These are phyloP conservation scores for Psilopsiagon aymara DNA, from an alignment of 2,113 vertebrate species.

Conservation along the genomic window DNA sequence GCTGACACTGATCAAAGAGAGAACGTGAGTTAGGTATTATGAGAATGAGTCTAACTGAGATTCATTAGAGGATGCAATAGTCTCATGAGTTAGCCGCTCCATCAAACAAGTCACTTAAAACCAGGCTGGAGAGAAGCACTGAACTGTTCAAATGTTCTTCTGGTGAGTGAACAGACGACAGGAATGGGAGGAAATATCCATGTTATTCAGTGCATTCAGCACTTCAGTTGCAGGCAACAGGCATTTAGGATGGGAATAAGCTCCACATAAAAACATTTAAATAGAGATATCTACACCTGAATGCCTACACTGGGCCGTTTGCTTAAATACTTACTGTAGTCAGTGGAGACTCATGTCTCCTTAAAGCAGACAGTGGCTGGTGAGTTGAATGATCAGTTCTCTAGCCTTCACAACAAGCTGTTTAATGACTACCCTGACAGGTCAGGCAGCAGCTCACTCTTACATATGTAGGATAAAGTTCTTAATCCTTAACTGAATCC, in stretches of 20 bases:
- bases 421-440: neutral
- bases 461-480: neutral
- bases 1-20: neutral
- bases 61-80: neutral
- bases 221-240: neutral
- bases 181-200: neutral
- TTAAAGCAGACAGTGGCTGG: neutral
- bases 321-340: neutral
- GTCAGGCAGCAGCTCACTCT: neutral
- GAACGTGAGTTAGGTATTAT: neutral
- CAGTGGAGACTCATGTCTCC: neutral
- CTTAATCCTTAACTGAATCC: neutral
- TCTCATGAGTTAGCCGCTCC: neutral
- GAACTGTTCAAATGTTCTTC: neutral
- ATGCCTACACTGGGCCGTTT: neutral
- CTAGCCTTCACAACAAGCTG: neutral
- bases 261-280: neutral
- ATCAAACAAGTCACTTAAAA: conserved; percentile 1
- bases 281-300: neutral
- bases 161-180: neutral
- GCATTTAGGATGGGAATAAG: neutral
- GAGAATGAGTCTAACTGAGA: neutral
- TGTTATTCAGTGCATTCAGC: neutral
- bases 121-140: neutral
- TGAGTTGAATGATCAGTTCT: neutral